Evolutionary conservation across 2,113 vertebrate genomes (phyloP), one percentile per base, ranked within the genome.

Genomic region (Trachemys scripta): DNA sequence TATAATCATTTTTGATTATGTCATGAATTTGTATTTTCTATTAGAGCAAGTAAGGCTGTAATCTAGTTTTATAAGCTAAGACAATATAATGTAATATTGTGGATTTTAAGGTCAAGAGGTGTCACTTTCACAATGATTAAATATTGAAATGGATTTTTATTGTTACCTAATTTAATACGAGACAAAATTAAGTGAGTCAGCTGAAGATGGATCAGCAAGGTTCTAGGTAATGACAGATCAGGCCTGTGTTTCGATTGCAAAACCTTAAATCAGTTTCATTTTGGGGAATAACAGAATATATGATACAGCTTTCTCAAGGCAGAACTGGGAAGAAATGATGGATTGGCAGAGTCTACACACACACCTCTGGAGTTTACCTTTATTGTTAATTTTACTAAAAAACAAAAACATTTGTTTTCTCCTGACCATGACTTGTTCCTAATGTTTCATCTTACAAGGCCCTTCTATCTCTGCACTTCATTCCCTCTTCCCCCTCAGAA

Each of bases 41-140:
- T 86, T 47, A 88, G 56, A 53, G 16, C 45, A 93, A 49, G 89
- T 19, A 72, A n/a, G 5, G 11, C 27, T 94, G 45, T 80, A 35
- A 10, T 92, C 85, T 88, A 89, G 42, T 91, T 91, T 85, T 92
- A 72, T 76, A 89, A 80, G 25, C 24, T 45, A 88, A 94, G 76
- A 59, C 5, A 85, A 85, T 91, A 82, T 65, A 80, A 88, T 69
- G 38, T 57, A 94, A 50, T 90, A 85, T 56, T 35, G 85, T 14
- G 3, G 13, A 72, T 85, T 95, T 84, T 80, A 75, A 24, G 79
- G 47, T 90, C 17, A 27, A 90, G 86, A 88, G 35, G 1, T 78
- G 85, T 85, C 24, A 4, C 27, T 89, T 94, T 87, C 38, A 13
- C 42, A 42, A 42, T 87, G 38, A 42, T 87, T 59, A 79, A 87